Conservation (phyloP, 2,888 invertebrate genomes). For the Suillia variegata region DNA sequence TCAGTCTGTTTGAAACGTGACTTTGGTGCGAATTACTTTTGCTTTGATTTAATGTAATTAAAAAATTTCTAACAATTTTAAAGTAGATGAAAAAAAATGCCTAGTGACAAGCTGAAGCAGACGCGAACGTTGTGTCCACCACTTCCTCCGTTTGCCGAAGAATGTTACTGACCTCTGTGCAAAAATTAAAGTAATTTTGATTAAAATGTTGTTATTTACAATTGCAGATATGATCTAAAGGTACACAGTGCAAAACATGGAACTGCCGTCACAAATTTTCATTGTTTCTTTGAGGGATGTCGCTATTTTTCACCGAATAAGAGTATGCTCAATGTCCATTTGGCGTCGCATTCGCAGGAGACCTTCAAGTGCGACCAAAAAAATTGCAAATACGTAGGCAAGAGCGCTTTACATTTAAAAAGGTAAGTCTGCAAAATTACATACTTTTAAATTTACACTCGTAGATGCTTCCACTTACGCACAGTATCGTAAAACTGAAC, state of each 20-base stretch:
- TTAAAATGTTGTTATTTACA: not conserved
- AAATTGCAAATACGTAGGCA: slow-evolving; percentile 64
- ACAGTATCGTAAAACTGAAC: too few species aligned
- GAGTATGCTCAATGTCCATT: slow-evolving; percentile 65
- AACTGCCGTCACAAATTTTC: slow-evolving; percentile 51
- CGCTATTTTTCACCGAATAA: slow-evolving; percentile 65
- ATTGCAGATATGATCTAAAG: slow-evolving; percentile 64
- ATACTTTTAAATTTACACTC: too few species aligned
- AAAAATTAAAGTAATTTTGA: not conserved
- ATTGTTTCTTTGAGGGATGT: slow-evolving; percentile 66
- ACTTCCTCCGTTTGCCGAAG: not conserved
- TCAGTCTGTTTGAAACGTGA: slow-evolving; percentile 42
- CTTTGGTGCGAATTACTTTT: slow-evolving; percentile 50
- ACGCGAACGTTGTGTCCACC: not conserved
- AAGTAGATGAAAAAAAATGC: slow-evolving; percentile 28
- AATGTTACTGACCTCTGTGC: slow-evolving; percentile 7
- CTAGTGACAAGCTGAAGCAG: slow-evolving; percentile 31
- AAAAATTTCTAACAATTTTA: slow-evolving; percentile 42
- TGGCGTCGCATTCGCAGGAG: slow-evolving; percentile 65
- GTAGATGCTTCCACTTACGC: too few species aligned
- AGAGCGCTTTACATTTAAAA: slow-evolving; percentile 57
- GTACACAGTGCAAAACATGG: slow-evolving; percentile 67
- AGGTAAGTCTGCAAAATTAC: slow-evolving; percentile 44
- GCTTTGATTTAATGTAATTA: slow-evolving; percentile 58
- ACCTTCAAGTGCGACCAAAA: slow-evolving; percentile 59